Base-by-base conservation (phyloP, 53 echinoderm and acorn worm genomes). In the Mesocentrotus franciscanus region DNA sequence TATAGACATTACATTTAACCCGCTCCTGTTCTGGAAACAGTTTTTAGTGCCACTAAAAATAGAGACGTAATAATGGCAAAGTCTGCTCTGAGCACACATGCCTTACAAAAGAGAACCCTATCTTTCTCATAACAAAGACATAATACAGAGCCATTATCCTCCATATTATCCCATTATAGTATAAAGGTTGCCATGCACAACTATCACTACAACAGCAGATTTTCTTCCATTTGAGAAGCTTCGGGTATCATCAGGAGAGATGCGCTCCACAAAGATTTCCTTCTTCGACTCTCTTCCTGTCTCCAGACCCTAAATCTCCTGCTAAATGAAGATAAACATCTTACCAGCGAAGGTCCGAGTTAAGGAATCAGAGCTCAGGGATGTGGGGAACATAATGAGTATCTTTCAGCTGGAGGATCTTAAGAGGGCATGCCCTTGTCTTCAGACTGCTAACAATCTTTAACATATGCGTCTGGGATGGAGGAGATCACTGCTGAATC, bases 281-380 rank as follows among this genome's bases (percentile, higher is more conserved):
- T 85, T 85, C 85, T 85, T 85, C 24, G 20, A 9, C 49, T 57
- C 42, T 56, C 56, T 57, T 85, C 84, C 84, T 27, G 27, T 76
- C 76, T 85, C 55, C 85, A 85, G n/a, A 56, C 85, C 85, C 85
- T 85, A 49, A 85, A 85, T 85, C 85, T 85, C 55, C 56, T 26
- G 85, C 55, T 85, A 85, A 85, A 85, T 85, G 85, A 85, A 85
- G 85, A 85, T 85, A 49, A 85, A 85, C 85, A 85, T 85, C 85
- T 26, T 85, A 26, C 85, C 55, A 85, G 30, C 12, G 16, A 9
- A 56, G 85, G 57, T 85, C 55, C 56, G 26, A 26, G 49, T 56
- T 22, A 76, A 76, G 76, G 76, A 76, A 76, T 30, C 5, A 11
- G 76, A 30, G 76, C 33, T 32, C 33, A 20, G 34, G 90, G 90